Evolutionary conservation across 2,888 invertebrate genomes (phyloP).

Genomic region (Hyppa rectilinea): DNA sequence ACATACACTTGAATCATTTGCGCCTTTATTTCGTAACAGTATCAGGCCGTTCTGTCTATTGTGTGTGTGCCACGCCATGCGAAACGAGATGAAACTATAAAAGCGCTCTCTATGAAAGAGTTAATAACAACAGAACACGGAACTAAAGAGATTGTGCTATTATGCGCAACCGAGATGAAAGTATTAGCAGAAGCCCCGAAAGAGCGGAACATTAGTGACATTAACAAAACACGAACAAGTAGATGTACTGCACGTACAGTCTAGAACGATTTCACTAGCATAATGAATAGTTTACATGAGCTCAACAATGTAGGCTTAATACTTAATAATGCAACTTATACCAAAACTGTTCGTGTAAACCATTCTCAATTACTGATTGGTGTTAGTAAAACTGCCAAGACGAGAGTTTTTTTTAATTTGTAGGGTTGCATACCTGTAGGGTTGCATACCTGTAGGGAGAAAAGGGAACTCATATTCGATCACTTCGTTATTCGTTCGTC

Average conservation of each 20-base stretch:
- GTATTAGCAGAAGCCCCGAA: background rate
- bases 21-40: background rate
- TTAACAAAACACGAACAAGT: slow-evolving; percentile 10
- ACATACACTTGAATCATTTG: background rate
- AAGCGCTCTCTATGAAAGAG: background rate
- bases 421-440: no score
- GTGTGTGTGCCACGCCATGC: background rate
- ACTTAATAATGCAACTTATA: background rate
- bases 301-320: background rate
- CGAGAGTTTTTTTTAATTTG: no score
- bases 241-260: background rate
- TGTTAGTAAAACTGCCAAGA: background rate
- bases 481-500: no score
- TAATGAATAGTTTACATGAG: background rate
- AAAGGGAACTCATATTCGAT: no score
- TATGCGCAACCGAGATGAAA: slow-evolving; percentile 1
- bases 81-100: slow-evolving; percentile 14
- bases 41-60: background rate
- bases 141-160: background rate
- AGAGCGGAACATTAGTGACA: background rate
- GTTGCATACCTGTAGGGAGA: no score
- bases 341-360: background rate
- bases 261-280: background rate
- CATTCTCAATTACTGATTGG: background rate
- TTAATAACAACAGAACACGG: background rate